phyloP scores from a whole-genome alignment of 2,113 vertebrate genomes.

The Chaetops frenatus region DNA sequence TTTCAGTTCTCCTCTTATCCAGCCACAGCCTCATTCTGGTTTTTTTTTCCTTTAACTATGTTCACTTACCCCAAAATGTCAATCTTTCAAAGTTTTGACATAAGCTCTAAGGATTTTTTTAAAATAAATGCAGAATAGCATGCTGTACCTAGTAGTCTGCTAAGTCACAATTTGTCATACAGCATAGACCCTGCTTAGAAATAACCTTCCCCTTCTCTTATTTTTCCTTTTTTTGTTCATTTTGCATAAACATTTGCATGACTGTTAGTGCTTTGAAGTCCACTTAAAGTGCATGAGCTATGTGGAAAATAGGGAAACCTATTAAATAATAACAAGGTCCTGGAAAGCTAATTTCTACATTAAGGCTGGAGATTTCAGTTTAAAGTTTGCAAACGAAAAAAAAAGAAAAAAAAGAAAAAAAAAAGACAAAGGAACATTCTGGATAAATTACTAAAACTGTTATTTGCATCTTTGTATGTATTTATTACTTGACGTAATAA shows the following conservation, averaged over 20 bases:
- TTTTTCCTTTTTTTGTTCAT: constrained; percentile 43
- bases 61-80: constrained; percentile 41
- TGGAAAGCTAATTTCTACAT: constrained; percentile 44
- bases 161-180: constrained; percentile 36
- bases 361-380: constrained; percentile 67
- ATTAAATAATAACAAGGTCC: constrained; percentile 41
- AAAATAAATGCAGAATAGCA: constrained; percentile 1
- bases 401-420: constrained; percentile 12
- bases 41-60: not conserved
- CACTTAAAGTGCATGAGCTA: constrained; percentile 84
- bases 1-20: constrained; percentile 30
- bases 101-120: not conserved
- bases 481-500: constrained; percentile 99
- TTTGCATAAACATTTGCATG: constrained; percentile 77
- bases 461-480: constrained; percentile 98
- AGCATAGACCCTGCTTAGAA: constrained; percentile 55
- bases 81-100: constrained; percentile 42
- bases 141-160: constrained; percentile 18
- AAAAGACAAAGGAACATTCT: constrained; percentile 63
- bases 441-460: constrained; percentile 79
- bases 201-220: constrained; percentile 5
- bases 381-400: constrained; percentile 52
- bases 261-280: constrained; percentile 71
- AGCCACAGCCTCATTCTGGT: constrained; percentile 14
- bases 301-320: constrained; percentile 74